Base-by-base conservation (phyloP, 2,113 vertebrate genomes). In the Proterorhinus semilunaris region DNA sequence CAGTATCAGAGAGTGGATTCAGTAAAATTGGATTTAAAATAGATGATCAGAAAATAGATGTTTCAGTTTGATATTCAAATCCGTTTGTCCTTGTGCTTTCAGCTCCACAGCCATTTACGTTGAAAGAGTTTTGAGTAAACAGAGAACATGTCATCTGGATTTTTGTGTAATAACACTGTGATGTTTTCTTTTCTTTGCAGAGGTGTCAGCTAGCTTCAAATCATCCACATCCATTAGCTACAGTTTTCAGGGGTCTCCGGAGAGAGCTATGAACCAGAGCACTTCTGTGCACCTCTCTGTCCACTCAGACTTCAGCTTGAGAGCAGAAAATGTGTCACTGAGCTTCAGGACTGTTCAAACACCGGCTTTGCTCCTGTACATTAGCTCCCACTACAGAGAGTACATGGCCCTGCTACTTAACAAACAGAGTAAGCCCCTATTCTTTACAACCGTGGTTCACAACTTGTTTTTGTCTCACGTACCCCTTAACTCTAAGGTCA, bases 171-270 rank as follows among this genome's bases (percentile, higher is more conserved):
- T n/a, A 27, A 16, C 4, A 16, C 43, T 36, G 9, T 11, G 6
- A 48, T 47, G 11, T 54, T n/a, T 1, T 74, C 44, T 63, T 0
- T 4, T 2, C 55, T 66, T 6, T 93, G 92, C 92, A 98, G 96
- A 98, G 79, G 91, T 98, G 68, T 96, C 96, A 77, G 95, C 94
- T 6, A 92, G 91, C 81, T 98, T 99, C 72, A 94, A 91, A 79
- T 79, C 91, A 7, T 93, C 90, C 7, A 92, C 95, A 16, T 96
- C 95, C 0, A 74, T 98, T 80, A 89, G 75, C 7, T 99, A 96
- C 82, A 91, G 83, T 53, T 95, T 96, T 78, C 91, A 93, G 75
- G 95, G 96, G 83, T 92, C 93, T 36, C 55, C 13, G 65, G 36
- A 5, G 59, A 94, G 91, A 15, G 90, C 92, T 11, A 76, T 91